Evolutionary conservation across 2,888 invertebrate species (phyloP).

Genomic region (Callyntrura sp.): DNA sequence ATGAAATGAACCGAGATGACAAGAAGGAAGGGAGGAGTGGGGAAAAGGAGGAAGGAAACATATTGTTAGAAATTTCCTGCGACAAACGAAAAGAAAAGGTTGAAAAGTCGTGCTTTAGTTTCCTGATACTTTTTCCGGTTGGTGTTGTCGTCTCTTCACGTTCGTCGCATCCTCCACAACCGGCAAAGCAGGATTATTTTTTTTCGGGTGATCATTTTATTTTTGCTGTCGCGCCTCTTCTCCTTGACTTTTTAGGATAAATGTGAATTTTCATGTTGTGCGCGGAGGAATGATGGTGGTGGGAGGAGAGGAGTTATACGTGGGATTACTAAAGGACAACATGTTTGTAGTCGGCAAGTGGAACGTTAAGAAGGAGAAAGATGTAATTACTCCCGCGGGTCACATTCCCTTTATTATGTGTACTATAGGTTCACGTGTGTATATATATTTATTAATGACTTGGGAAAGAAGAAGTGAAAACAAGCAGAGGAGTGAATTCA

Average conservation of each 20-base stretch:
- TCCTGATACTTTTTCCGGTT: conserved; percentile 17
- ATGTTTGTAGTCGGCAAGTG: not conserved
- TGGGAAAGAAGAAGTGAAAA: conserved; percentile 42
- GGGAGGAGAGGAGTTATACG: not conserved
- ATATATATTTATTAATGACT: conserved; percentile 64
- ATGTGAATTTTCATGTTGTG: not conserved
- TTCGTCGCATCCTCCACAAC: not conserved
- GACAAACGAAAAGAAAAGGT: not conserved
- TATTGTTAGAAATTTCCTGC: conserved; percentile 53
- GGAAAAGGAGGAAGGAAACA: conserved; percentile 43
- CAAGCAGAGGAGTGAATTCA: conserved; percentile 4
- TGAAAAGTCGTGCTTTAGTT: not conserved
- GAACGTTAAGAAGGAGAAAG: conserved; percentile 8
- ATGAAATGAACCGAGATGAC: conserved; percentile 60
- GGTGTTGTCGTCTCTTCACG: not conserved
- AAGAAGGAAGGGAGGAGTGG: conserved; percentile 9
- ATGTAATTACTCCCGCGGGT: conserved; percentile 58
- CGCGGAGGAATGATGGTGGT: not conserved
- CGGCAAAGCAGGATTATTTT: not conserved
- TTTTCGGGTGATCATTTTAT: conserved; percentile 37
- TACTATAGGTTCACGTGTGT: too few relatives aligned
- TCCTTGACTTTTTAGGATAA: not conserved
- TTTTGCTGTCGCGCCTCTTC: not conserved
- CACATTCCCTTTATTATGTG: conserved; percentile 34
- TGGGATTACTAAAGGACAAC: not conserved